Conservation (phyloP, 1,140 invertebrate genomes). For the Atta cephalotes region DNA sequence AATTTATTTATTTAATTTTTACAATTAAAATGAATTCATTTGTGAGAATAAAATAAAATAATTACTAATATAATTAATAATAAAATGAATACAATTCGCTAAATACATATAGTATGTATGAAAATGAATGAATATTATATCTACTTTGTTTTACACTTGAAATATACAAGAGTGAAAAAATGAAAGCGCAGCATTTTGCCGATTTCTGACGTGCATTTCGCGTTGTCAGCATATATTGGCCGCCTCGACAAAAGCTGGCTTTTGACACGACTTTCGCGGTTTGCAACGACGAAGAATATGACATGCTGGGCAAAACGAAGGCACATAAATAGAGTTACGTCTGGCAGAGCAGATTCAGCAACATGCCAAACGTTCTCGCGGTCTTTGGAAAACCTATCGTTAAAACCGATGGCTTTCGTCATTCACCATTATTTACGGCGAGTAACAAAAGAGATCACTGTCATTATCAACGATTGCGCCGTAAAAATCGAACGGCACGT, state of each 20-base stretch:
- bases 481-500: neutral
- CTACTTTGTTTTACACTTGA: neutral
- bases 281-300: constrained; percentile 13
- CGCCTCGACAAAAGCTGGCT: neutral
- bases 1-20: constrained; percentile 23
- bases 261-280: constrained; percentile 21
- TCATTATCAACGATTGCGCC: neutral
- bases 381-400: neutral
- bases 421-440: neutral
- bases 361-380: neutral
- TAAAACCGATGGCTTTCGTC: neutral
- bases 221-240: constrained; percentile 12
- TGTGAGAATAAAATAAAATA: neutral
- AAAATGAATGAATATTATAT: neutral
- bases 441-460: constrained; percentile 1
- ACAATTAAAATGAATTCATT: neutral
- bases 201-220: neutral
- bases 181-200: neutral
- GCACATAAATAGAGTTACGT: constrained; percentile 41
- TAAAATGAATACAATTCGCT: neutral
- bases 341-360: neutral
- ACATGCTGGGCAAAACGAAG: constrained; percentile 22
- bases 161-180: neutral
- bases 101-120: neutral
- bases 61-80: constrained; percentile 1